Evolutionary conservation across 2,888 invertebrate species (phyloP), one percentile per base, ranked within the genome.

Genomic region (Oeneis ivallda): DNA sequence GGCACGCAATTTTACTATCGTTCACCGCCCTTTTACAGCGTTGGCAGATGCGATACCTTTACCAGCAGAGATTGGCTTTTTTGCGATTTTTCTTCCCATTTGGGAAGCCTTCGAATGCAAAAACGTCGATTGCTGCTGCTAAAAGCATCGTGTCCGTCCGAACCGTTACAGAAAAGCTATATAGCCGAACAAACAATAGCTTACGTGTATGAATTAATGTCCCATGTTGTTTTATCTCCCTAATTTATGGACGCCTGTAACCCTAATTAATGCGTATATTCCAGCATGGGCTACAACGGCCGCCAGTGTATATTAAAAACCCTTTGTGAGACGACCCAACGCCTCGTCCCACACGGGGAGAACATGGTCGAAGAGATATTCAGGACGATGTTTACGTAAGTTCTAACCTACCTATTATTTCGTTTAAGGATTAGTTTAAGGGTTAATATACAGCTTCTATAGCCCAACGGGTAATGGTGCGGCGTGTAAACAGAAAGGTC

Each of bases 211-310:
- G 45, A 47, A 13, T 41, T 11, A 47, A 47, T 3, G 17, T 47
- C 45, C 45, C 26, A 26, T 32, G 45, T 39, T 32, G 8, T 58
- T 45, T 45, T n/a, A 58, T n/a, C 43, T 15, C n/a, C 15, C n/a
- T 58, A 47, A 47, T 58, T 45, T 45, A 32, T 45, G 47, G 32
- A 43, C 43, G 19, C 26, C 43, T 32, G 41, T 32, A 15, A 34
- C 53, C 37, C 7, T 11, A 39, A 56, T 56, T 17, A 56, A 56
- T 56, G 56, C 56, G 41, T 56, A 19, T 59, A 15, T 92, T 92
- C 7, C 84, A 96, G 96, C 68, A 95, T 96, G 94, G 96, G 96
- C 0, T 95, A 95, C 76, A 93, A 94, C 74, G 96, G 96, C 0
- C 89, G 94, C 58, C 91, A 93, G 8, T 96, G 96, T 77, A 92